Conservation (phyloP, 2,113 vertebrate genomes). For the Osmerus eperlanus region DNA sequence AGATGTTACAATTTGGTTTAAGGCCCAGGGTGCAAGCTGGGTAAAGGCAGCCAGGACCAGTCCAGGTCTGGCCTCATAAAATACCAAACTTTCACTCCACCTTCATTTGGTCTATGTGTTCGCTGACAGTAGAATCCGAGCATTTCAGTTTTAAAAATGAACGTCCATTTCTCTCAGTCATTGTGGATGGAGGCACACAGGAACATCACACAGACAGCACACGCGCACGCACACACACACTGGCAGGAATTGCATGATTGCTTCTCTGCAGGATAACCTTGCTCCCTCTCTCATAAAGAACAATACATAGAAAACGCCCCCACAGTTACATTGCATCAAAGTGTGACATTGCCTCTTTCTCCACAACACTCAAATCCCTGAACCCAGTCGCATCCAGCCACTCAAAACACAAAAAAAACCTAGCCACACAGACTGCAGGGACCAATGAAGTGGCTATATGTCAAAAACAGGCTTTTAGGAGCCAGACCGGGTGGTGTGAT, state of each 20-base stretch:
- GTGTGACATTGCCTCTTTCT: conserved; percentile 28
- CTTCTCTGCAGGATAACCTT: conserved; percentile 14
- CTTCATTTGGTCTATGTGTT: conserved; percentile 20
- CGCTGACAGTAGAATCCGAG: conserved; percentile 11
- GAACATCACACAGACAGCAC: neutral
- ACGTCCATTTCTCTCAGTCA: too few relatives aligned
- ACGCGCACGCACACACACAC: neutral
- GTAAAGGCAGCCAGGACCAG: conserved; percentile 5
- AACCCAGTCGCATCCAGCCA: conserved; percentile 32
- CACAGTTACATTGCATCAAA: neutral
- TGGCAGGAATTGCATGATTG: neutral
- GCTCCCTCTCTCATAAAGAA: neutral
- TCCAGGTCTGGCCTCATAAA: conserved; percentile 12
- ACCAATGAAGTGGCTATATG: conserved; percentile 19
- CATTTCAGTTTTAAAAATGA: neutral
- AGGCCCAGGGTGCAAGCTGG: conserved; percentile 8
- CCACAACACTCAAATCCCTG: conserved; percentile 38
- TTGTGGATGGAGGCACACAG: too few relatives aligned
- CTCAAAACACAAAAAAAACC: conserved; percentile 26
- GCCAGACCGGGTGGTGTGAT: neutral
- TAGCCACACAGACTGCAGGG: conserved; percentile 10
- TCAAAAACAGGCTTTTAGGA: neutral
- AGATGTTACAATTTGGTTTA: conserved; percentile 9
- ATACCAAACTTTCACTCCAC: conserved; percentile 6
- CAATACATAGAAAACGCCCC: neutral